A percentile compares a stretch with the other conserved stretches of the same genome.
Conservation (phyloP, 2,113 vertebrate genomes). For the Mesembrinibis cayennensis region DNA sequence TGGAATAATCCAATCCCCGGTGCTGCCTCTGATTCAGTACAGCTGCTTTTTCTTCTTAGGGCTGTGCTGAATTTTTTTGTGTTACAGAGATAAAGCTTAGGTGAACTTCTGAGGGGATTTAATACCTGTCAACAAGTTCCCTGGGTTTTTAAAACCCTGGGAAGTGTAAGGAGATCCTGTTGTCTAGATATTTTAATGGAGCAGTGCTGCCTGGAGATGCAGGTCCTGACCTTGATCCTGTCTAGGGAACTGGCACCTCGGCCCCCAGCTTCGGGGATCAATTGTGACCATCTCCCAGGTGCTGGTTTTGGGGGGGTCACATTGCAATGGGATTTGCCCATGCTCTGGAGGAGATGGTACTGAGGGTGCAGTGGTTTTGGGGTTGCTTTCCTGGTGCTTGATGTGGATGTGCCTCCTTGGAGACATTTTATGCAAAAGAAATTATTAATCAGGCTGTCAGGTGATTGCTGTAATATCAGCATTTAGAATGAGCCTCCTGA, state of each 20-base stretch:
- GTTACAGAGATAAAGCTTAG: neutral
- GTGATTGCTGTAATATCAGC: neutral
- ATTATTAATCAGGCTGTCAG: neutral
- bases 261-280: accelerated
- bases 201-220: neutral
- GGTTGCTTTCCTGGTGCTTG: neutral
- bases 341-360: accelerated
- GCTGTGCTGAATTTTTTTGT: neutral
- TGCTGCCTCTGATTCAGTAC: neutral
- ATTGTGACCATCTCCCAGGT: neutral
- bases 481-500: neutral
- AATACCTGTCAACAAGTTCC: neutral
- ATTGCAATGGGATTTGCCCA: accelerated
- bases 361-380: neutral
- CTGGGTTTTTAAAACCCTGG: neutral
- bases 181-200: accelerated
- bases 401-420: neutral
- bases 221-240: neutral
- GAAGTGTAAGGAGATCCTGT: neutral
- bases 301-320: neutral
- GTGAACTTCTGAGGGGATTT: neutral
- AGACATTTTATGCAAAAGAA: neutral
- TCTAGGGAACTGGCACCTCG: accelerated
- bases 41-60: neutral
- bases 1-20: neutral